phyloP scores from a whole-genome alignment of 1,140 invertebrate species.

The Achatina immaculata region DNA sequence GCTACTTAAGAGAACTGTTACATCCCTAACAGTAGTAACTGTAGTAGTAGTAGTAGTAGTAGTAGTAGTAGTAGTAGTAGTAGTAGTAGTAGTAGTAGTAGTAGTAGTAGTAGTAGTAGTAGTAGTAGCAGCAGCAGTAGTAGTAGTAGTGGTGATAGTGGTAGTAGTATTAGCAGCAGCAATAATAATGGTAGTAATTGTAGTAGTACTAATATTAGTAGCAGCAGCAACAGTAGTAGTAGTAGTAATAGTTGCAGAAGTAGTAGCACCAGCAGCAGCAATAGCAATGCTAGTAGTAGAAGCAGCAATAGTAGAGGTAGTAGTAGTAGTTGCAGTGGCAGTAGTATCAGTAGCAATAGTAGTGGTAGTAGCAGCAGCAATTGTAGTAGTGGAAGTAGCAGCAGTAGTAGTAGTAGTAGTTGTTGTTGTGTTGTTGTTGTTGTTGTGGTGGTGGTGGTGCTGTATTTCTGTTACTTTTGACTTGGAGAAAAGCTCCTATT shows the following conservation, averaged over 20 bases:
- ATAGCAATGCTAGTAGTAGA: slow-evolving; percentile 4
- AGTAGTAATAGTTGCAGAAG: slow-evolving; percentile 27
- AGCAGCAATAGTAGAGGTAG: not conserved
- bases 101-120: slow-evolving; percentile 26
- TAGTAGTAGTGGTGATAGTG: slow-evolving; percentile 20
- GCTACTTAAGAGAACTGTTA: no score
- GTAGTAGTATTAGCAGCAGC: slow-evolving; percentile 28
- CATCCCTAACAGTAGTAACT: slow-evolving; percentile 16
- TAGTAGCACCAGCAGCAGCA: slow-evolving; percentile 16
- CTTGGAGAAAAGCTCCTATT: no score
- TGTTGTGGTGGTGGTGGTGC: slow-evolving; percentile 17
- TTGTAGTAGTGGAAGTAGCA: slow-evolving; percentile 22
- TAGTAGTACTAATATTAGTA: no score
- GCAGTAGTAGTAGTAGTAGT: slow-evolving; percentile 29
- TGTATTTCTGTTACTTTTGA: no score
- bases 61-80: slow-evolving; percentile 33
- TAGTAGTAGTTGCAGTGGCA: slow-evolving; percentile 30
- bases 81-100: slow-evolving; percentile 33
- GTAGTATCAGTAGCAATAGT: slow-evolving; percentile 19
- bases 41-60: slow-evolving; percentile 27
- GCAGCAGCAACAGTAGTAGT: slow-evolving; percentile 28
- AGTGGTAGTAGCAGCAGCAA: slow-evolving; percentile 20
- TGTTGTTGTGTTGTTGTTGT: slow-evolving; percentile 20
- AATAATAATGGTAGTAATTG: not conserved
- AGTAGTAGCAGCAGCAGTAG: slow-evolving; percentile 26